Base-by-base conservation (phyloP, 2,888 invertebrate species). In the Magallana nippona region DNA sequence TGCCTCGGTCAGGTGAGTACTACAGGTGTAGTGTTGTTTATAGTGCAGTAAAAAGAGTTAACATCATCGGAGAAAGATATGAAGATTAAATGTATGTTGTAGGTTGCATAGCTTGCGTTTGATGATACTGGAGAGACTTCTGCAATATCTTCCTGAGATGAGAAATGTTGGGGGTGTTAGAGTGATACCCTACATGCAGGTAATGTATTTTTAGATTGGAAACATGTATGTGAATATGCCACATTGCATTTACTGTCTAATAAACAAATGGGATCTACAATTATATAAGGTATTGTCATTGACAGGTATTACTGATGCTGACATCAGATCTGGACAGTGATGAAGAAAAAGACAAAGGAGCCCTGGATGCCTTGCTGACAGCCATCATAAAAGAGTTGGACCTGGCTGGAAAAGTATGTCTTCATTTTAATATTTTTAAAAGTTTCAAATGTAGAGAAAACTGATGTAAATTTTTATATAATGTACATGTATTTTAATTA, bases 111-210 rank as follows among this genome's bases (percentile, higher is more conserved):
- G 87, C 95, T 98, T 93, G 79, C 87, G 93, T 8, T 88, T 93
- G 82, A 86, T 89, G 83, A 86, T 94, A 63, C 88, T 94, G 83
- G 93, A 93, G 85, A 89, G 90, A 78, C 86, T 94, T 77, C 95
- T 97, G 80, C 96, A 96, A 85, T 96, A 97, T 88, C 95, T 98
- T 89, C 97, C 97, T 0, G 96, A 96, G 80, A 95, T 98, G 83
- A 95, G 96, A 88, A 95, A 96, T 79, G 96, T 97, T 87, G 97
- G 97, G 32, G 98, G 98, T 1, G 96, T 97, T 10, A 95, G 97
- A 86, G 96, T 97, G 27, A 97, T 98, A 92, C 98, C 98, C 0
- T 97, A 97, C 92, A 96, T 98, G 94, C 98, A 98, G 96, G 97
- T 97, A 87, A 85, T 90, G 15, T 58, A 1, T 17, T n/a, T 17